These are phyloP conservation scores for Brassicogethes aeneus DNA, from an alignment of 2,888 invertebrate species.

Conservation along the genomic window DNA sequence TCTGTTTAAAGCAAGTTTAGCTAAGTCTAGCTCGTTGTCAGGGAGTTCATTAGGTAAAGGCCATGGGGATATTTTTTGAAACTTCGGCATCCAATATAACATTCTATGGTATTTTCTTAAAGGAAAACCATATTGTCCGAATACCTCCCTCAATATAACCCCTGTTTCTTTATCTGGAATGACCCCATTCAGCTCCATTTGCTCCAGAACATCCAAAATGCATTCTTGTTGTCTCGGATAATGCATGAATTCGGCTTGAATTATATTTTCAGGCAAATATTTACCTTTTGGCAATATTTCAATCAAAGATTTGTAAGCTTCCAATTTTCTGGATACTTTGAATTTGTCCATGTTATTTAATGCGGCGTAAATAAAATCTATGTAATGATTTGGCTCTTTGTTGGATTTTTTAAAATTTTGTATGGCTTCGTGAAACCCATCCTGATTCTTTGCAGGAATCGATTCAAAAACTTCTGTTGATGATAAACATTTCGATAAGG, in stretches of 20 bases:
- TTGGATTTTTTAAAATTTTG: neutral
- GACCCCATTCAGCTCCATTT: neutral
- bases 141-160: neutral
- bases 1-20: neutral
- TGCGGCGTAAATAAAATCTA: neutral
- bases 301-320: neutral
- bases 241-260: neutral
- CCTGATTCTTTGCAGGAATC: too few species aligned
- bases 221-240: neutral
- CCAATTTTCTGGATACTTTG: neutral
- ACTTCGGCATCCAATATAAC: neutral
- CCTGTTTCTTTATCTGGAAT: neutral
- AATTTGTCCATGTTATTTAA: neutral
- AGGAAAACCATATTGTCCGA: neutral
- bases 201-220: neutral
- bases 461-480: too few species aligned
- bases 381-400: neutral
- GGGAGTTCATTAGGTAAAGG: neutral
- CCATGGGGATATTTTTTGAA: neutral
- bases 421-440: too few species aligned
- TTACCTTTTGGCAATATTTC: neutral
- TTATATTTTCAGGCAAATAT: neutral
- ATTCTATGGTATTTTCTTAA: neutral
- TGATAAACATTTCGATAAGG: too few species aligned
- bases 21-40: neutral